A percentile compares a stretch with the other conserved stretches of the same genome.
Evolutionary conservation across 1,140 invertebrate species (phyloP).

Genomic region (Drosophila melanica): DNA sequence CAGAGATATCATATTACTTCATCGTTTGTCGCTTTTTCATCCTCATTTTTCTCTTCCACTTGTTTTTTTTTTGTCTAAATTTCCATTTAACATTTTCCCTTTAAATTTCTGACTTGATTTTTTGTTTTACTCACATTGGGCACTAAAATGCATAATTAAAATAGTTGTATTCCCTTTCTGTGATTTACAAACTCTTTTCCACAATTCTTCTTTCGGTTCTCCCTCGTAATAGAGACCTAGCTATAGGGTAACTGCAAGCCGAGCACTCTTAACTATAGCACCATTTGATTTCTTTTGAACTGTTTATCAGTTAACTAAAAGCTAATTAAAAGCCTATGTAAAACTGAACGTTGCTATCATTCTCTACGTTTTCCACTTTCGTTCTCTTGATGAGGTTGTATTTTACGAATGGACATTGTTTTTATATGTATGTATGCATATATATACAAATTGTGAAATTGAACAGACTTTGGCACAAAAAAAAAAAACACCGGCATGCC

Average conservation of each 20-base stretch:
- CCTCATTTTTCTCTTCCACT: no score
- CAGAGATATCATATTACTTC: no score
- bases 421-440: not conserved
- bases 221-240: not conserved
- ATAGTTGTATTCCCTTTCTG: no score
- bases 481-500: not conserved
- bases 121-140: no score
- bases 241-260: not conserved
- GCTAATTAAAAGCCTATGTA: slow-evolving; percentile 9
- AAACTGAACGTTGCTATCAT: slow-evolving; percentile 13
- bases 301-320: not conserved
- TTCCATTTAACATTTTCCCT: no score
- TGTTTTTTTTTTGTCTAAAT: no score
- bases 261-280: not conserved
- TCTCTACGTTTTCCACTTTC: not conserved
- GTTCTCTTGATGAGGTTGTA: not conserved
- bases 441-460: slow-evolving; percentile 24
- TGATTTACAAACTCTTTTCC: no score
- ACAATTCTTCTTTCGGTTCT: not conserved
- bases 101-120: no score
- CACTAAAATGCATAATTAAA: no score
- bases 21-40: no score
- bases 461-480: not conserved
- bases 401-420: not conserved
- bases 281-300: not conserved